These are phyloP conservation scores for Cryptoprocta ferox DNA, from an alignment of 2,797 vertebrate genomes.

Conservation along the genomic window DNA sequence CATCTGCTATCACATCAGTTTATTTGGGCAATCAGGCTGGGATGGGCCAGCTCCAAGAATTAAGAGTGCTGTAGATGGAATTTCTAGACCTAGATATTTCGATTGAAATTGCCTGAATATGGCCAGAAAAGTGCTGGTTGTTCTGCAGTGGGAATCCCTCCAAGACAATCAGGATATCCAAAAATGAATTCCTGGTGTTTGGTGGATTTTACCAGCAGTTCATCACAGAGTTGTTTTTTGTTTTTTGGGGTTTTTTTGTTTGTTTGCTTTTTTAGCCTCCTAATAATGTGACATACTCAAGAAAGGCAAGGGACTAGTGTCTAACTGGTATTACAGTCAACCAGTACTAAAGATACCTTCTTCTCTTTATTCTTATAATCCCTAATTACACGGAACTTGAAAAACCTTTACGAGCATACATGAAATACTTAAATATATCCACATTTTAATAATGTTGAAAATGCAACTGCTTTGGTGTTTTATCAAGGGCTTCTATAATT, in stretches of 20 bases:
- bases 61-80: not conserved
- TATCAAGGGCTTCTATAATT: slow-evolving; percentile 5
- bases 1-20: not conserved
- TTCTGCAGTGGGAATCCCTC: not conserved
- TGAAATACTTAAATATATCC: not conserved
- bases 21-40: not conserved
- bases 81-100: slow-evolving; percentile 15
- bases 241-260: too few species aligned
- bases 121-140: not conserved
- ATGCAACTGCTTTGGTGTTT: not conserved
- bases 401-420: not conserved
- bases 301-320: not conserved
- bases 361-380: not conserved
- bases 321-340: not conserved
- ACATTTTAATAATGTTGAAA: not conserved
- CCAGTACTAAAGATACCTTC: not conserved
- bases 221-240: not conserved
- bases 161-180: not conserved
- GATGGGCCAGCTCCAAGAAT: not conserved
- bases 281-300: not conserved
- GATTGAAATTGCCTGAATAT: not conserved
- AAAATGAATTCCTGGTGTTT: not conserved
- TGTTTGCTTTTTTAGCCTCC: not conserved
- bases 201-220: not conserved
- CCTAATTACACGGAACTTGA: not conserved